Evolutionary conservation across 2,888 invertebrate species (phyloP), one percentile per base, ranked within the genome.

Genomic region (Amphimallon solstitiale): DNA sequence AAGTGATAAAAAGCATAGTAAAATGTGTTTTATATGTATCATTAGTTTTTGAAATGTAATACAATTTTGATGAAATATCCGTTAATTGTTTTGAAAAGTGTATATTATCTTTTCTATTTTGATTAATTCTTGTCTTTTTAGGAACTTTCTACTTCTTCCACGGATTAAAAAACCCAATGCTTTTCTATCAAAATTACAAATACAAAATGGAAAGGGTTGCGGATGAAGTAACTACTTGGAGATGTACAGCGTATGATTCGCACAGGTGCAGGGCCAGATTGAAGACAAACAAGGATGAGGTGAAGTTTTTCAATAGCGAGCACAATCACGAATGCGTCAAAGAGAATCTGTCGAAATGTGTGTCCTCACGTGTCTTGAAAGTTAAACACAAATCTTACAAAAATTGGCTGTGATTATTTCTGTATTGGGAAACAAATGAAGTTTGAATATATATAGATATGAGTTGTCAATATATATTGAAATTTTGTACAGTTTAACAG

Each of bases 221-320:
- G 7, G 5, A 19, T 1, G 12, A 23, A 2, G 21, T 17, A 12
- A 21, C 48, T 6, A 48, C 23, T 10, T 48, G 48, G 48, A 72
- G 74, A 59, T 78, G 78, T 56, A 61, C 67, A 10, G 66, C 64
- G 10, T 78, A 77, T 51, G 71, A 72, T 21, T 74, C 67, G 21
- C 59, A 56, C 14, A 77, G 73, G 61, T 79, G 79, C 65, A 77
- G 72, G 68, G 73, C 75, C 9, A 72, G 77, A 59, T 17, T 72
- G n/a, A 61, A 62, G 4, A 72, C 71, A 9, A 65, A 29, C 21
- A 71, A 46, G 74, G 74, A 43, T 73, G 48, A 43, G 6, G 40
- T 40, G 19, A 37, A 10, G n/a, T n/a, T 63, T 15, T 51, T 37
- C 12, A 21, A 23, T 5, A 21, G 17, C 19, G 14, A 38, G 10